Conservation (phyloP, 2,888 invertebrate genomes). For the Parnassius apollo region DNA sequence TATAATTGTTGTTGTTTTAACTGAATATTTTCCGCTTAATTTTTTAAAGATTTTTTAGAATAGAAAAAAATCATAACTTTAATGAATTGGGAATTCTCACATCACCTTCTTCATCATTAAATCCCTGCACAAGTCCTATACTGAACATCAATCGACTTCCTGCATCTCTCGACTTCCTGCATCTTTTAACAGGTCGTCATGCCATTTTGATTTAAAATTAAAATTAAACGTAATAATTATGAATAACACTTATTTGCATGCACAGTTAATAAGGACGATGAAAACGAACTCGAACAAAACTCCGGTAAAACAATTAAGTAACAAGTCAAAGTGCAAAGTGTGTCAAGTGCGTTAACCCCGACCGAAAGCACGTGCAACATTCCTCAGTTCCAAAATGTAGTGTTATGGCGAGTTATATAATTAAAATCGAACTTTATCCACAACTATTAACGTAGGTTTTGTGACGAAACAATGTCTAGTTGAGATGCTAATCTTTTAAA, state of each 20-base stretch:
- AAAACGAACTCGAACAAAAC: slow-evolving; percentile 23
- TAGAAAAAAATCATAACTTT: no score
- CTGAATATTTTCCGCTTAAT: no score
- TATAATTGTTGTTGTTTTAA: no score
- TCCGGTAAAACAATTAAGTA: slow-evolving; percentile 44
- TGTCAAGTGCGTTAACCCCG: slow-evolving; percentile 66
- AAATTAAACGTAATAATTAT: not conserved
- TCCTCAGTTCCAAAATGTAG: slow-evolving; percentile 28
- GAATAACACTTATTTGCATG: not conserved
- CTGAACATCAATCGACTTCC: no score
- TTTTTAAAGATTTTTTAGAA: no score
- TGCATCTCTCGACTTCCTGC: no score
- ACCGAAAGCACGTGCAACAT: slow-evolving; percentile 62
- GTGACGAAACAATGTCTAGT: not conserved
- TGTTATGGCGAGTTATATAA: slow-evolving; percentile 27
- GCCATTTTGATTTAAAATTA: no score
- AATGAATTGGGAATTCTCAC: no score
- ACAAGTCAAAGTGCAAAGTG: slow-evolving; percentile 62
- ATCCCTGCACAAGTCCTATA: no score
- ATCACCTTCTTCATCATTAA: no score
- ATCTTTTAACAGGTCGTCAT: no score
- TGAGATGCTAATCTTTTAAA: slow-evolving; percentile 1
- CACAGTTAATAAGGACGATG: slow-evolving; percentile 9
- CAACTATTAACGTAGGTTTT: not conserved
- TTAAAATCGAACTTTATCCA: slow-evolving; percentile 30